Base-by-base conservation (phyloP, 2,113 vertebrate genomes). In the Bothrops jararaca region DNA sequence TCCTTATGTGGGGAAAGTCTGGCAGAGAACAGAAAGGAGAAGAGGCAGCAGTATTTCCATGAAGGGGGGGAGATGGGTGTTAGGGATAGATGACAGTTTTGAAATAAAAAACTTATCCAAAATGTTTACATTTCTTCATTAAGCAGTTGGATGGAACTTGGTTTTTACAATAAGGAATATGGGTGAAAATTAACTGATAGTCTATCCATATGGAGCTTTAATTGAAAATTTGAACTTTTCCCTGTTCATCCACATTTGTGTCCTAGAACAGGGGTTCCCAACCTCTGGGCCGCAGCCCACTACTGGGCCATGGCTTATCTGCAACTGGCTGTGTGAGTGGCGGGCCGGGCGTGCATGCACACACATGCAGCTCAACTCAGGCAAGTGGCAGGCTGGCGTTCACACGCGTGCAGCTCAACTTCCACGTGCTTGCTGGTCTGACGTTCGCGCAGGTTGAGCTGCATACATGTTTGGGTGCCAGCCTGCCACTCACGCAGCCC, bases 261-360 rank as follows among this genome's bases (percentile, higher is more conserved):
- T 80, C 42, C 34, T 39, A 42, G 18, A 80, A 42, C 74, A 80
- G 7, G 34, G 12, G 5, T 34, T 29, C 29, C 64, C 29, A 18
- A 34, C 5, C 64, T 69, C 64, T 69, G 29, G 64, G 64, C 64
- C 1, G 2, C 12, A 0, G 64, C 64, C 60, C 64, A 34, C 12
- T 15, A 69, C 29, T 1, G 0, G 60, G 12, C 60, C 60, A 5
- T 13, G 12, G 29, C 29, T 69, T 69, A 69, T 69, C 34, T 69
- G 60, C 64, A 69, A 5, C 64, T 4, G 64, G 64, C 26, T 3
- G 12, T 69, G 29, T 69, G 29, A 69, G 64, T 12, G 4, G 29
- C 12, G 0, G n/a, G 64, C 29, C 12, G 15, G 15, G 12, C n/a
- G 4, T 0, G 12, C 2, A 4, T n/a, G 29, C 11, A 69, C 0